These are phyloP conservation scores for Xenops minutus DNA, from an alignment of 2,797 vertebrate genomes.

Conservation along the genomic window DNA sequence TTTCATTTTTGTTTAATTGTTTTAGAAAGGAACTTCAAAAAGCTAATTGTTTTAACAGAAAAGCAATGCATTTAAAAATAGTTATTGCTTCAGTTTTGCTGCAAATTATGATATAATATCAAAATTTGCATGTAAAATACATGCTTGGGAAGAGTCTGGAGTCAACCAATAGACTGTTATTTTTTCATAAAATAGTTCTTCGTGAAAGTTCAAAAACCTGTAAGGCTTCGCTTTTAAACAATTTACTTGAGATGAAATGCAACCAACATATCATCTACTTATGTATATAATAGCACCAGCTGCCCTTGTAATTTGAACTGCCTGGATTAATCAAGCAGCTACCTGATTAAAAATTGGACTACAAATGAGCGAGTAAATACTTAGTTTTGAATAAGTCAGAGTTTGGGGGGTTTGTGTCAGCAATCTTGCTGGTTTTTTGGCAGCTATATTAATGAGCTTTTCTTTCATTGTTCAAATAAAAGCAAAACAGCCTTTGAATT, in stretches of 20 bases:
- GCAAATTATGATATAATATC: not conserved
- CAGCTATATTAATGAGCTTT: constrained; percentile 67
- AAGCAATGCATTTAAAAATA: not conserved
- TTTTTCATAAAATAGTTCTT: not conserved
- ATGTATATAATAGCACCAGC: constrained; percentile 66
- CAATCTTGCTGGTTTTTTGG: constrained; percentile 66
- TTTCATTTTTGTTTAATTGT: not conserved
- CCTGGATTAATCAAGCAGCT: constrained; percentile 74
- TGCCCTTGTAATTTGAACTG: constrained; percentile 73
- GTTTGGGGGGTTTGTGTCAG: constrained; percentile 60
- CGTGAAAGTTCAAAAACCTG: constrained; percentile 13
- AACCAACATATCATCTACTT: constrained; percentile 65
- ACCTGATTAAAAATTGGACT: constrained; percentile 75
- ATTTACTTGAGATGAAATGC: constrained; percentile 64
- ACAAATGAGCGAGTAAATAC: constrained; percentile 76
- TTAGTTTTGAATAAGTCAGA: constrained; percentile 75
- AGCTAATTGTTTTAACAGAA: not conserved
- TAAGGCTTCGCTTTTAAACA: constrained; percentile 54
- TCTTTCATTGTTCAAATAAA: constrained; percentile 75
- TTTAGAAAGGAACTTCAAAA: not conserved
- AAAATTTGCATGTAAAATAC: not conserved
- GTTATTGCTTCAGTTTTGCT: not conserved
- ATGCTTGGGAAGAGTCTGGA: not conserved
- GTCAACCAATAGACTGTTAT: not conserved
- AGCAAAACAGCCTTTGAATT: constrained; percentile 73